Percentiles rank a stretch among this genome's conserved stretches.
Evolutionary conservation across 2,888 invertebrate genomes (phyloP).

Genomic region (Agrotis exclamationis): DNA sequence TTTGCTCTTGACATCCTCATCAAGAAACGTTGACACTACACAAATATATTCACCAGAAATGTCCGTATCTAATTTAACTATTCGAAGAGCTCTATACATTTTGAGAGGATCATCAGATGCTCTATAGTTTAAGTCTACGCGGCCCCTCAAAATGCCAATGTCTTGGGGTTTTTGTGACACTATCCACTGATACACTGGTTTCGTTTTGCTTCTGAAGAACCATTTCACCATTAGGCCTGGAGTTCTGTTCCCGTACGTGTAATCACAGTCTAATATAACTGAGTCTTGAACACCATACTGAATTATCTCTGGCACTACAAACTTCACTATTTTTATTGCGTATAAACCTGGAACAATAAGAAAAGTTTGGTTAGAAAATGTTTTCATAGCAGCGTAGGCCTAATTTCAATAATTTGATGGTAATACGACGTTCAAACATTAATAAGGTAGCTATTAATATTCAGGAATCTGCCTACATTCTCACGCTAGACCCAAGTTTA

Average conservation of each 20-base stretch:
- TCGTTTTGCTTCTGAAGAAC: slow-evolving; percentile 93
- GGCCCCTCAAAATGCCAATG: slow-evolving; percentile 89
- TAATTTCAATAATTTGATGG: slow-evolving; percentile 44
- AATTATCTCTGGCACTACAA: slow-evolving; percentile 92
- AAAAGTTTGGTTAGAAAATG: slow-evolving; percentile 45
- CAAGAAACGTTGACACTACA: slow-evolving; percentile 93
- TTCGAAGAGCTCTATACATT: slow-evolving; percentile 94
- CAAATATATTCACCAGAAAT: slow-evolving; percentile 94
- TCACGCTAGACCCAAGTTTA: slow-evolving; percentile 34
- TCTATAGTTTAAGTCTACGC: slow-evolving; percentile 92
- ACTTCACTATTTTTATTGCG: slow-evolving; percentile 92
- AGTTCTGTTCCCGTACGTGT: slow-evolving; percentile 92
- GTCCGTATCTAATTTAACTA: slow-evolving; percentile 93
- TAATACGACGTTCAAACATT: slow-evolving; percentile 47
- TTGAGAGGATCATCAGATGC: slow-evolving; percentile 93
- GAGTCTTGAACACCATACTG: slow-evolving; percentile 92
- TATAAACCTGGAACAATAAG: slow-evolving; percentile 89
- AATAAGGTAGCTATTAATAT: slow-evolving; percentile 54
- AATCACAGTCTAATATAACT: slow-evolving; percentile 94
- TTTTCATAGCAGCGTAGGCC: slow-evolving; percentile 35
- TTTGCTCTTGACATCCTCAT: slow-evolving; percentile 93
- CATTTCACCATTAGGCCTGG: slow-evolving; percentile 94
- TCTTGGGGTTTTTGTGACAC: slow-evolving; percentile 93
- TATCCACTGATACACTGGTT: slow-evolving; percentile 95
- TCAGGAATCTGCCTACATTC: slow-evolving; percentile 54